A percentile compares a stretch with the other conserved stretches of the same genome.
Evolutionary conservation across 2,888 invertebrate species (phyloP).

Genomic region (Girardia tigrina): DNA sequence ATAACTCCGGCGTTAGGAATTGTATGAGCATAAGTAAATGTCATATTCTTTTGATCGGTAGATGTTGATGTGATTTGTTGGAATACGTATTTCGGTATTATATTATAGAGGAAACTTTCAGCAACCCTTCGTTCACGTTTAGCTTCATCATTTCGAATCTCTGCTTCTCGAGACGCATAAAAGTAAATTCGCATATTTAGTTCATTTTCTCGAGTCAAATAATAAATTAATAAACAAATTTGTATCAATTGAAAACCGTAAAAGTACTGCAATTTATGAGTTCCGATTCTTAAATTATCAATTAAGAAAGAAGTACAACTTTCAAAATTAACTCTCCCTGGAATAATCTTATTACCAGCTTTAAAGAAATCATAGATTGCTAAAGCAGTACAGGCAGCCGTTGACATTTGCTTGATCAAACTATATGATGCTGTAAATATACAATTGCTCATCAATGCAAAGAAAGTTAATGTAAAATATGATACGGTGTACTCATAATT

Average conservation of each 20-base stretch:
- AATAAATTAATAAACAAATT: neutral
- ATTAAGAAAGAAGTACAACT: neutral
- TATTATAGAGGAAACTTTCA: constrained; percentile 25
- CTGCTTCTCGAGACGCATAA: neutral
- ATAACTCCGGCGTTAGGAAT: constrained; percentile 75
- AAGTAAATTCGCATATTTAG: neutral
- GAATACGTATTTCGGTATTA: constrained; percentile 21
- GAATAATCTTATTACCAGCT: no score
- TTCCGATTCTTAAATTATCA: neutral
- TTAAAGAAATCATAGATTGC: neutral
- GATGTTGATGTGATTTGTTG: neutral
- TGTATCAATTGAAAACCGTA: neutral
- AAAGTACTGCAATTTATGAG: neutral
- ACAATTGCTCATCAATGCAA: neutral
- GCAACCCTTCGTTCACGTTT: neutral
- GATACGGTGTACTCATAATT: neutral
- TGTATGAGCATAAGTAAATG: constrained; percentile 23
- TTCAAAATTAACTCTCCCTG: neutral
- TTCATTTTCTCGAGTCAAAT: constrained; percentile 10
- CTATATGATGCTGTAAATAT: neutral
- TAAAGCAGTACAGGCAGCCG: neutral
- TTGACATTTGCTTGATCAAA: neutral
- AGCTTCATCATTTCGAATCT: neutral
- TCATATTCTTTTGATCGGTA: neutral
- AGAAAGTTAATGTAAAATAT: neutral